Conservation (phyloP, 2,888 invertebrate genomes). For the Ochropleura leucogaster region DNA sequence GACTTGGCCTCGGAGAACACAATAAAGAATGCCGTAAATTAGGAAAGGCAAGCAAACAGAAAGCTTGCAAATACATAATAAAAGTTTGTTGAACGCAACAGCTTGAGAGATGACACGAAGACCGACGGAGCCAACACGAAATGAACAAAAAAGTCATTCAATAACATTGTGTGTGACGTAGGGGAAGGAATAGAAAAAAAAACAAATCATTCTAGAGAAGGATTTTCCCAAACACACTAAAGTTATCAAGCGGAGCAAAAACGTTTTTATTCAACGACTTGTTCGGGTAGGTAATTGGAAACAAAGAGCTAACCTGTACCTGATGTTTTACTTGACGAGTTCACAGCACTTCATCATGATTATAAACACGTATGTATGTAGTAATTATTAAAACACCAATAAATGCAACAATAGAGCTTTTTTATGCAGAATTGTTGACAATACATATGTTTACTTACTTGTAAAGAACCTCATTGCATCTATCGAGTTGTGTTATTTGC, state of each 20-base stretch:
- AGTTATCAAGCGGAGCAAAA: constrained; percentile 6
- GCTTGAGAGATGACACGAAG: constrained; percentile 16
- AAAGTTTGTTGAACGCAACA: constrained; percentile 15
- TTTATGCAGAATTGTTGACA: not conserved
- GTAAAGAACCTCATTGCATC: constrained; percentile 9
- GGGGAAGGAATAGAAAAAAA: constrained; percentile 20
- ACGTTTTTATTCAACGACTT: constrained; percentile 14
- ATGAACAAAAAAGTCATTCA: constrained; percentile 13
- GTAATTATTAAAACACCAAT: constrained; percentile 4
- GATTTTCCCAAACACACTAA: constrained; percentile 25
- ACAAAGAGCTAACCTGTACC: constrained; percentile 8
- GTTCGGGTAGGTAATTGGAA: constrained; percentile 19
- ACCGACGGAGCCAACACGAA: not conserved
- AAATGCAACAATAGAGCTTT: constrained; percentile 1
- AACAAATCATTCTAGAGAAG: constrained; percentile 20
- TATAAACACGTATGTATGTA: not conserved
- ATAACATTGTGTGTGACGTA: constrained; percentile 20
- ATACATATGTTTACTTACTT: constrained; percentile 1
- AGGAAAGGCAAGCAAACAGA: constrained; percentile 39
- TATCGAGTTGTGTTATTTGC: not conserved
- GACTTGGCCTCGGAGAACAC: constrained; percentile 10
- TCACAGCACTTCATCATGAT: constrained; percentile 1
- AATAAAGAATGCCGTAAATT: constrained; percentile 43
- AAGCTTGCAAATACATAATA: constrained; percentile 24
- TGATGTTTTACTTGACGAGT: constrained; percentile 16